Evolutionary conservation across 2,113 vertebrate genomes (phyloP).

Genomic region (Menura novaehollandiae): DNA sequence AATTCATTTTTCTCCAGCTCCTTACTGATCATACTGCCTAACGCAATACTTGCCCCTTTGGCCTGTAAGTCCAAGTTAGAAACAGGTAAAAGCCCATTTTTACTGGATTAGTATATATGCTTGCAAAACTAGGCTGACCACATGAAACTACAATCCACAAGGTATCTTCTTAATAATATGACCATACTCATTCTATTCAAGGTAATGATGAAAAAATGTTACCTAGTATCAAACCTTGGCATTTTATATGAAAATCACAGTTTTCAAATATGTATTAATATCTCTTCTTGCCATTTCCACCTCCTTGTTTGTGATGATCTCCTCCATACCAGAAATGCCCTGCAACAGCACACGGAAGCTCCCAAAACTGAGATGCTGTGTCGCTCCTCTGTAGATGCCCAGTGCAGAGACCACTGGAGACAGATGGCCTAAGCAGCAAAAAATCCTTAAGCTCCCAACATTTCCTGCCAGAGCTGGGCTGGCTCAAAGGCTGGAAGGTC

Average conservation of each 20-base stretch:
- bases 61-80: not conserved
- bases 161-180: not conserved
- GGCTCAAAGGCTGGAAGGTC: not conserved
- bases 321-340: not conserved
- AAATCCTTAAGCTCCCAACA: not conserved
- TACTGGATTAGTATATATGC: not conserved
- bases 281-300: not conserved
- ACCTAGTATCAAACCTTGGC: not conserved
- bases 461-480: not conserved
- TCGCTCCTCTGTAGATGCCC: accelerated
- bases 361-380: not conserved
- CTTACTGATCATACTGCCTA: not conserved
- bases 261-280: not conserved
- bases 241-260: not conserved
- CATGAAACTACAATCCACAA: not conserved
- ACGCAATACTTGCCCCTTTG: not conserved
- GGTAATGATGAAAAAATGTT: not conserved
- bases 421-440: not conserved
- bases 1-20: not conserved
- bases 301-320: not conserved
- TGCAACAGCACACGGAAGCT: not conserved
- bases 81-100: not conserved
- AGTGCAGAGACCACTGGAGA: not conserved
- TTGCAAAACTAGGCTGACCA: not conserved
- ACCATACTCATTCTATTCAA: not conserved